These are phyloP conservation scores for Drosophila tropicalis DNA, from an alignment of 1,140 invertebrate species.

Conservation along the genomic window DNA sequence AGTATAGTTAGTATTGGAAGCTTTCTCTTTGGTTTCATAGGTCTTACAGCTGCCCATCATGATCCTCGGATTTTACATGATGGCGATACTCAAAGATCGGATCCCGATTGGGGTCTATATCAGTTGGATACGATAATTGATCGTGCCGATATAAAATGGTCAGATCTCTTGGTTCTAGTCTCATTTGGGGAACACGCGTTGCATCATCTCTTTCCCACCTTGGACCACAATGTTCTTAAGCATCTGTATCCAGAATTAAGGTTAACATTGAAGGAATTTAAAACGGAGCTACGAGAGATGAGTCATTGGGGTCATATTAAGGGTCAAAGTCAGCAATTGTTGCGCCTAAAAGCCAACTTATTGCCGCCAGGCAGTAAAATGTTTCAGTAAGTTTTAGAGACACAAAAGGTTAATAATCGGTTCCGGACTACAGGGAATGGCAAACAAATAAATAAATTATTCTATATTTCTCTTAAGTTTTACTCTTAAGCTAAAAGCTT, in stretches of 20 bases:
- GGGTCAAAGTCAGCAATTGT: conserved; percentile 88
- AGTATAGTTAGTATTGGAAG: conserved; percentile 85
- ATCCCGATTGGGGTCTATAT: conserved; percentile 91
- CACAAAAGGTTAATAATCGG: not conserved
- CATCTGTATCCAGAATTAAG: conserved; percentile 87
- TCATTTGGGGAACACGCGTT: conserved; percentile 91
- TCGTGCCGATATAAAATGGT: conserved; percentile 87
- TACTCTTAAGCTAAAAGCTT: not conserved
- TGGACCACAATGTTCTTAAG: conserved; percentile 89
- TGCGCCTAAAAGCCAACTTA: conserved; percentile 80
- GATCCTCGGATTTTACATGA: conserved; percentile 92
- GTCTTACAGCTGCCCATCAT: conserved; percentile 91
- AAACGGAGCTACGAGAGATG: conserved; percentile 84
- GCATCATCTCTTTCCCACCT: conserved; percentile 92
- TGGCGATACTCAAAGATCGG: conserved; percentile 86
- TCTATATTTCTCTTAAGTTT: not conserved
- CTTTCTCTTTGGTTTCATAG: conserved; percentile 87
- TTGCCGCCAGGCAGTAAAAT: conserved; percentile 79
- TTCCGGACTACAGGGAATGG: conserved; percentile 2
- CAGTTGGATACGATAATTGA: conserved; percentile 91
- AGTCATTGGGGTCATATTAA: conserved; percentile 86
- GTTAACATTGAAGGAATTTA: conserved; percentile 88
- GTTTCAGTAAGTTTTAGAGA: conserved; percentile 23
- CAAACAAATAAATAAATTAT: conserved; percentile 1
- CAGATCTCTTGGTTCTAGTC: conserved; percentile 87